Percentiles rank a stretch among this genome's conserved stretches.
Conservation (phyloP, 2,888 invertebrate species). For the Chymomyza fuscimana region DNA sequence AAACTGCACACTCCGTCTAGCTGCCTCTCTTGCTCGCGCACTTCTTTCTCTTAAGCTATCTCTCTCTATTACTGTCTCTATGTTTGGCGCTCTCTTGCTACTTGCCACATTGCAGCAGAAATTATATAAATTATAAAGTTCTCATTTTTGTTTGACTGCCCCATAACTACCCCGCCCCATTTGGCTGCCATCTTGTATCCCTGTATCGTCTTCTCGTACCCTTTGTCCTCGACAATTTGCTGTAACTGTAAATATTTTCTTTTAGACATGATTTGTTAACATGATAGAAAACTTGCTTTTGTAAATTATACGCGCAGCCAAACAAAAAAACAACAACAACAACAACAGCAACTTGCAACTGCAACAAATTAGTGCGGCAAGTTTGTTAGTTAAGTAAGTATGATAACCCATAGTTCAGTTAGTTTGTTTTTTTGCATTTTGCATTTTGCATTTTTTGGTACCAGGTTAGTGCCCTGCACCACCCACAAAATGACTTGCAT, state of each 20-base stretch:
- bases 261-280: slow-evolving; percentile 71
- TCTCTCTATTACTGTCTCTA: too few relatives aligned
- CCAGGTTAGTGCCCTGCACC: not conserved
- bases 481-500: not conserved
- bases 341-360: slow-evolving; percentile 19
- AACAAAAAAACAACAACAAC: slow-evolving; percentile 18
- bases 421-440: not conserved
- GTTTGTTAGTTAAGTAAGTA: slow-evolving; percentile 26
- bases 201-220: slow-evolving; percentile 17
- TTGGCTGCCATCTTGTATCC: slow-evolving; percentile 7
- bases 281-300: slow-evolving; percentile 71
- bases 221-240: slow-evolving; percentile 19
- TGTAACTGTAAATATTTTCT: slow-evolving; percentile 40
- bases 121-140: slow-evolving; percentile 73
- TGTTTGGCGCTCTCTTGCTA: not conserved
- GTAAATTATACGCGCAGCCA: slow-evolving; percentile 57
- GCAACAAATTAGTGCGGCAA: slow-evolving; percentile 45
- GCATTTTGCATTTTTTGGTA: not conserved
- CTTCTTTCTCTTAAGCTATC: too few relatives aligned
- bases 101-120: slow-evolving; percentile 52
- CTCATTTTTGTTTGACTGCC: slow-evolving; percentile 39
- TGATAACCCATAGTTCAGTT: not conserved
- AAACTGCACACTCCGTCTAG: not conserved
- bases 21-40: too few relatives aligned
- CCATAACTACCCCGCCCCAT: not conserved